Conservation (phyloP, 2,888 invertebrate genomes). For the Netelia melanura region DNA sequence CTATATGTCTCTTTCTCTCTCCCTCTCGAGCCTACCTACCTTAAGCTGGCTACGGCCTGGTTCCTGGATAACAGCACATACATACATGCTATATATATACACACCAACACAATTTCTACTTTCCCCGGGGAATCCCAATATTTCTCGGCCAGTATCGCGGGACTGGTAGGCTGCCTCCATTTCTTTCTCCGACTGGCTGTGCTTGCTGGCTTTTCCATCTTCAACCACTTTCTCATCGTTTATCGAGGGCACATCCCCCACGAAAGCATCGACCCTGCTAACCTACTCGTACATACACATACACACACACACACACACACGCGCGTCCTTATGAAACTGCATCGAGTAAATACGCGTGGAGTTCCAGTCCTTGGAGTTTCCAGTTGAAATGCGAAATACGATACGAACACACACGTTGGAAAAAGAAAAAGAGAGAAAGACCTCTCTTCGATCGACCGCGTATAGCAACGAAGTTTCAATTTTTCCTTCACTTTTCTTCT, state of each 20-base stretch:
- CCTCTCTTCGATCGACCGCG: neutral
- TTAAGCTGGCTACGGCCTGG: constrained; percentile 45
- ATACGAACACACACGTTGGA: constrained; percentile 1
- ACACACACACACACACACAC: neutral
- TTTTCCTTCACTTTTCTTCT: constrained; percentile 46
- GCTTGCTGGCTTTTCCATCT: constrained; percentile 37
- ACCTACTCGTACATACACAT: constrained; percentile 29
- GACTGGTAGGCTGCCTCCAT: constrained; percentile 9
- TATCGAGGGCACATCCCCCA: constrained; percentile 25
- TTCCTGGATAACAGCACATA: constrained; percentile 50
- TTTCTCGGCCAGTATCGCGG: constrained; percentile 67
- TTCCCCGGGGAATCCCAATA: constrained; percentile 75
- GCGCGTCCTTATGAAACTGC: too few species aligned
- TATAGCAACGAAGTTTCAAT: constrained; percentile 7
- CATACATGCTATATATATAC: constrained; percentile 20
- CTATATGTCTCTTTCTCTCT: constrained; percentile 41
- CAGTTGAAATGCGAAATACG: constrained; percentile 41
- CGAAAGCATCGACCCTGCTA: constrained; percentile 12
- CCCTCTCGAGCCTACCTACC: constrained; percentile 41
- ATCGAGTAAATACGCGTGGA: neutral
- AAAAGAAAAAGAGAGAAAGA: neutral
- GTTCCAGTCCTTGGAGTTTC: constrained; percentile 23
- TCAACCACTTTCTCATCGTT: constrained; percentile 62
- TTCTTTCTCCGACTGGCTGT: neutral
- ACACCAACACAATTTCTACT: constrained; percentile 52